A percentile compares a stretch with the other conserved stretches of the same genome.
phyloP scores from a whole-genome alignment of 2,113 vertebrate species.

The Globicephala melas region DNA sequence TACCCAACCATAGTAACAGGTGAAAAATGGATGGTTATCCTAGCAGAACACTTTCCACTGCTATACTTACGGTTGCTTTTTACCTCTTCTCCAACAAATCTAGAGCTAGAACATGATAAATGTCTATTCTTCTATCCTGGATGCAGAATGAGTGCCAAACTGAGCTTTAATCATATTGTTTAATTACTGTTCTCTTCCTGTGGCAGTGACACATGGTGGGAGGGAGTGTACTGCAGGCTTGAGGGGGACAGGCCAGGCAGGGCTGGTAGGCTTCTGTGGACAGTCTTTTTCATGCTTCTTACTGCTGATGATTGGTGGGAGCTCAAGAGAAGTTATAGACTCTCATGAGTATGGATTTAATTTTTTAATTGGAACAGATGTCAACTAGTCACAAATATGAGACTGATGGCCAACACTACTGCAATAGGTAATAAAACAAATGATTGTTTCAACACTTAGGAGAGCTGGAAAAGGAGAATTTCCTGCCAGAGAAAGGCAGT shows the following conservation, averaged over 20 bases:
- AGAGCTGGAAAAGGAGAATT: not conserved
- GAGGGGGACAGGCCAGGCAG: not conserved
- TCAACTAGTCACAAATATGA: not conserved
- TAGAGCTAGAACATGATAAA: not conserved
- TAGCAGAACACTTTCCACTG: not conserved
- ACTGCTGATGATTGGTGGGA: rapidly evolving
- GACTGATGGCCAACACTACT: not conserved
- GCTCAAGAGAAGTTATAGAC: not conserved
- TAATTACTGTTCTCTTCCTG: not conserved
- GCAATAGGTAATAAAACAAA: not conserved
- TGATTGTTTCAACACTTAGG: not conserved
- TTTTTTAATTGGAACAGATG: not conserved
- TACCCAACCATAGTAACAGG: constrained; percentile 69
- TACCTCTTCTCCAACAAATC: not conserved
- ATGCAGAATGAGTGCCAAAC: not conserved
- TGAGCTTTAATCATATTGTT: not conserved
- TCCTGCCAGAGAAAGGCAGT: not conserved
- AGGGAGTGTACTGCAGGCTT: not conserved
- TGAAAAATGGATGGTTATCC: constrained; percentile 68
- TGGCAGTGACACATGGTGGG: rapidly evolving
- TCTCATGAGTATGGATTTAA: not conserved
- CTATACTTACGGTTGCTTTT: not conserved
- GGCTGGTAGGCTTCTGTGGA: not conserved
- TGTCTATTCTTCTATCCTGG: not conserved
- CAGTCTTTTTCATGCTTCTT: not conserved